These are phyloP conservation scores for Siphlonurus alternatus DNA, from an alignment of 2,888 invertebrate species.

Conservation along the genomic window DNA sequence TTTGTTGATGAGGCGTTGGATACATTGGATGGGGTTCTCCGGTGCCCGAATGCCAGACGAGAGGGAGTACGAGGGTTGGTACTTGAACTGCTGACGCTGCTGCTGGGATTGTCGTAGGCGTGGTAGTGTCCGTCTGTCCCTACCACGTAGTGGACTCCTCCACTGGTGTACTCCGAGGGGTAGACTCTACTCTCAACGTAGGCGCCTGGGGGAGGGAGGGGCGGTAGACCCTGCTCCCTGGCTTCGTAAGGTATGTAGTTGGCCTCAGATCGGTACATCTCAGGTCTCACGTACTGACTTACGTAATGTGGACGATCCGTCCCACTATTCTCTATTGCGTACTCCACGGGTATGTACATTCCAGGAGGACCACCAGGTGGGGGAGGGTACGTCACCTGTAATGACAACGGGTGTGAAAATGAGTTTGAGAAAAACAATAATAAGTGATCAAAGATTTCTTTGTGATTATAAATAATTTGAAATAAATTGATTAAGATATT, in stretches of 20 bases:
- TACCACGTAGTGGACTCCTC: background rate
- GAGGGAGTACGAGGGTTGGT: slow-evolving; percentile 5
- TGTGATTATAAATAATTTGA: too few species aligned
- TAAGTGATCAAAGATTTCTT: too few species aligned
- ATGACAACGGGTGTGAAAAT: too few species aligned
- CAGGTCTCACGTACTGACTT: slow-evolving; percentile 1
- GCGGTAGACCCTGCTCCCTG: background rate
- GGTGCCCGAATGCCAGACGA: slow-evolving; percentile 29
- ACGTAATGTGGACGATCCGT: background rate
- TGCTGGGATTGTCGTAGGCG: slow-evolving; percentile 36
- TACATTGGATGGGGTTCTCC: slow-evolving; percentile 62
- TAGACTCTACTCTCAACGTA: background rate
- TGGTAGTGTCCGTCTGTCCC: slow-evolving; percentile 1
- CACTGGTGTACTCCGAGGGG: background rate
- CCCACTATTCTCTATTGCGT: slow-evolving; percentile 6
- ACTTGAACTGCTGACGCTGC: slow-evolving; percentile 26
- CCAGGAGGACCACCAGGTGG: slow-evolving; percentile 11
- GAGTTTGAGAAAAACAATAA: too few species aligned
- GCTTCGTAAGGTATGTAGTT: background rate
- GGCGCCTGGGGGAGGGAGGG: background rate
- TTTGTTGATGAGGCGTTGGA: slow-evolving; percentile 40
- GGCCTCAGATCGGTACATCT: background rate
- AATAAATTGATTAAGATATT: too few species aligned
- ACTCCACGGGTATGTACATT: slow-evolving; percentile 11
- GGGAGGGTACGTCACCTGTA: slow-evolving; percentile 10